Percentiles rank a stretch among this genome's conserved stretches.
phyloP scores from a whole-genome alignment of 2,797 vertebrate genomes.

The Dermochelys coriacea region DNA sequence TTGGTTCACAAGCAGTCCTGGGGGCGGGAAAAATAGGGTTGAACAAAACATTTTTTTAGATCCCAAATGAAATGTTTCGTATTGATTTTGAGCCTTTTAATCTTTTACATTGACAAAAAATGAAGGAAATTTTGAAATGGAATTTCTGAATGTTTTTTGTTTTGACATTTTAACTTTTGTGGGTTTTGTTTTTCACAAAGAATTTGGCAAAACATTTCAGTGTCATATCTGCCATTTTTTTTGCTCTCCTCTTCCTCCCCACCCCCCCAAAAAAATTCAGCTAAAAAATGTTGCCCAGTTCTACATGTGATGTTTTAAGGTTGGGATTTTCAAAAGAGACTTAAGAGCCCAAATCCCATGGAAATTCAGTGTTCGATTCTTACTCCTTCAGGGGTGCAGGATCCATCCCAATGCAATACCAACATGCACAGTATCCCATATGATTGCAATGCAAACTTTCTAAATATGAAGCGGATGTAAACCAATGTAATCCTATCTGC shows the following conservation, averaged over 20 bases:
- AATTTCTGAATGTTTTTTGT: neutral
- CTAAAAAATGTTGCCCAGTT: too few species aligned
- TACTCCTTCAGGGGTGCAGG: accelerated
- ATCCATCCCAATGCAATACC: neutral
- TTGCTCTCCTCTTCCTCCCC: too few species aligned
- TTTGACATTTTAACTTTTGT: too few species aligned
- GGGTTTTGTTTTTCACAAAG: neutral
- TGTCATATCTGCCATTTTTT: neutral
- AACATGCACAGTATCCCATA: neutral
- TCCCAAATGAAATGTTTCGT: neutral
- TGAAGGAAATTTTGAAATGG: neutral
- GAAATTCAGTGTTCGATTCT: neutral
- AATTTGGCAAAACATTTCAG: neutral
- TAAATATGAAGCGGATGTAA: neutral
- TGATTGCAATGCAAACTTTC: neutral
- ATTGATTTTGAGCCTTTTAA: neutral
- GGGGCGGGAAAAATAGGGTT: neutral
- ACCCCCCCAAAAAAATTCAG: too few species aligned
- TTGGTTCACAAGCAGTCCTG: neutral
- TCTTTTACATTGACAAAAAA: neutral
- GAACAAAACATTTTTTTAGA: neutral
- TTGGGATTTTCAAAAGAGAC: neutral
- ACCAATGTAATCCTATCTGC: neutral
- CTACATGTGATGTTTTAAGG: neutral
- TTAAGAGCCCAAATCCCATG: neutral